Evolutionary conservation across 2,888 invertebrate genomes (phyloP).

Genomic region (Brachypterus glaber): DNA sequence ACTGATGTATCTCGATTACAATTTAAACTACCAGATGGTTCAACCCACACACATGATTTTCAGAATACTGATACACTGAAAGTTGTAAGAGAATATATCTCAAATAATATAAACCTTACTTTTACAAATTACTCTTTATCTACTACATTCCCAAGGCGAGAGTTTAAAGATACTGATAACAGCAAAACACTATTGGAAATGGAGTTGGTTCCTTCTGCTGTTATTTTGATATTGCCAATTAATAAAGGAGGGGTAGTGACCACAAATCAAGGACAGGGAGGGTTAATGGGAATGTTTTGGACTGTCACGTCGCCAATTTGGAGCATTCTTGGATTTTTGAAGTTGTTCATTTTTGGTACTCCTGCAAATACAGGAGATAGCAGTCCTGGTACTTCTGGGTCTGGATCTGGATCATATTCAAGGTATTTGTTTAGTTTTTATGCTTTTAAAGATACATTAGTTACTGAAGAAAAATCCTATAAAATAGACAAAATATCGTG

Average conservation of each 20-base stretch:
- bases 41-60: constrained; percentile 64
- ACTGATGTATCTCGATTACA: constrained; percentile 62
- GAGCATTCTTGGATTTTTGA: constrained; percentile 46
- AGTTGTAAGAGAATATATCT: constrained; percentile 42
- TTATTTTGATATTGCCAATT: constrained; percentile 60
- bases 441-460: no score
- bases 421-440: no score
- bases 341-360: constrained; percentile 38
- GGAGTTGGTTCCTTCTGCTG: constrained; percentile 65
- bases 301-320: constrained; percentile 51
- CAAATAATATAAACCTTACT: constrained; percentile 34
- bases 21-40: constrained; percentile 78
- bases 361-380: constrained; percentile 25
- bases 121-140: constrained; percentile 60
- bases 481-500: no score
- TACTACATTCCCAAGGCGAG: constrained; percentile 66
- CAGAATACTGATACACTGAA: constrained; percentile 54
- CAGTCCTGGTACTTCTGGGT: no score
- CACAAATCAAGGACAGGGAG: constrained; percentile 32
- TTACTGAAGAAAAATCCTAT: no score
- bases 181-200: constrained; percentile 46
- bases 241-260: constrained; percentile 31
- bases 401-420: no score
- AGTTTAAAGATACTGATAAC: constrained; percentile 48
- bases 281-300: constrained; percentile 50